Base-by-base conservation (phyloP, 2,888 invertebrate species). In the Meandrusa payeni region DNA sequence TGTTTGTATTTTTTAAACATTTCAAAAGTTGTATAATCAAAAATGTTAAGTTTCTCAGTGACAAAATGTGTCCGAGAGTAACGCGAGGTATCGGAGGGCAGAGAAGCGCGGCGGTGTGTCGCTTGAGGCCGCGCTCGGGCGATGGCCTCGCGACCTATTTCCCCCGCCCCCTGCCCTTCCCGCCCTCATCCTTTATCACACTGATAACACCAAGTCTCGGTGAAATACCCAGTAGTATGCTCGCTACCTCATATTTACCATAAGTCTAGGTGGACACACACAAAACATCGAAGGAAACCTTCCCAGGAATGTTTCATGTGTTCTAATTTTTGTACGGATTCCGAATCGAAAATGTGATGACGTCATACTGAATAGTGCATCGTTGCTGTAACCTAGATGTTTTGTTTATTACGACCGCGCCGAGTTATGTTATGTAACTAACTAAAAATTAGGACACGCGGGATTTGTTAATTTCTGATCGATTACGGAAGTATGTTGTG, bases 91-190 rank as follows among this genome's bases (percentile, higher is more conserved):
- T 17, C 32, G 11, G 38, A 10, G 37, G 32, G 20, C 27, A 20
- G 38, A 32, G 38, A 11, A 24, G 12, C 11, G 12, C 32, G 28
- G 39, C 32, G 17, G 65, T 55, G 64, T 66, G 69, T 54, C 67
- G 65, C 59, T 64, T 59, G 67, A 69, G 78, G 73, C 73, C 75
- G 71, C 58, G 70, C 69, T 60, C 70, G 83, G 80, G 64, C 81
- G 81, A 68, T 82, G 83, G 75, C 77, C 78, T 57, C 76, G 69
- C 82, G 83, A 80, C 76, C 81, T 76, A 80, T 64, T 76, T 80
- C 75, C 73, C 68, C 69, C 69, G 67, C 56, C 56, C 50, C 55
- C 54, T 51, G 55, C 53, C 59, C 31, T 20, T 47, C 62, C 61
- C 55, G 52, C 62, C 64, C 64, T 55, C 61, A 65, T 71, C 67